Conservation (phyloP, 2,888 invertebrate species). For the Halictus ligatus region DNA sequence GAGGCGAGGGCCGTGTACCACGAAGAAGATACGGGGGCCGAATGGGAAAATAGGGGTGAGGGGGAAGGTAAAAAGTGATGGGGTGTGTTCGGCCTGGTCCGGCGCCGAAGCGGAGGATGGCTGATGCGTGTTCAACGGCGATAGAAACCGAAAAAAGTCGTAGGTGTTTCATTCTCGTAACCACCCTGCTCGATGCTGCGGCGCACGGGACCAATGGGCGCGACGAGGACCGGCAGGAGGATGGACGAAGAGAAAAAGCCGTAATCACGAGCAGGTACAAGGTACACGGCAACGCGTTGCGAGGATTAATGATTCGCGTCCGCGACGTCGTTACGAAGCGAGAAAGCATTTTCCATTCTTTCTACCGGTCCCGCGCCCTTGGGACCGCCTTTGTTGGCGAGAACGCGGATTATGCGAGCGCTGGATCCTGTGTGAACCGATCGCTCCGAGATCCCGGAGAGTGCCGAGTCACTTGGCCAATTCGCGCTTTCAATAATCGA, state of each 20-base stretch:
- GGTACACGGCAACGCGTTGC: constrained; percentile 68
- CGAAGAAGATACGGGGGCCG: constrained; percentile 14
- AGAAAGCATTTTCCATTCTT: constrained; percentile 74
- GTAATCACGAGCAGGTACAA: constrained; percentile 75
- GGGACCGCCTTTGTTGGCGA: constrained; percentile 49
- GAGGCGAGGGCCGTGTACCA: constrained; percentile 23
- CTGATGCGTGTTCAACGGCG: constrained; percentile 43
- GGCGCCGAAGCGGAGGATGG: constrained; percentile 35
- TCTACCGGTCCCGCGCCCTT: constrained; percentile 51
- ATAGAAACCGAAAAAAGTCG: constrained; percentile 56
- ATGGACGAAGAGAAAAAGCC: constrained; percentile 42
- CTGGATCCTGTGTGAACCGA: constrained; percentile 49
- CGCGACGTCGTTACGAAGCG: constrained; percentile 73
- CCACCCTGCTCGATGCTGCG: constrained; percentile 44
- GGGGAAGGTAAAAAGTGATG: constrained; percentile 22
- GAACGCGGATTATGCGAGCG: constrained; percentile 20
- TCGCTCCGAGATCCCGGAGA: constrained; percentile 44
- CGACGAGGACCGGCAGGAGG: constrained; percentile 15
- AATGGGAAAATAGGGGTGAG: background rate
- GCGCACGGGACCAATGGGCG: background rate
- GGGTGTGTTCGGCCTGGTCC: constrained; percentile 42
- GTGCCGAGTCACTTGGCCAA: background rate
- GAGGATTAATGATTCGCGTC: constrained; percentile 79
- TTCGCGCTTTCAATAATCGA: background rate
- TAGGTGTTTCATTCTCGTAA: constrained; percentile 52